A percentile compares a stretch with the other conserved stretches of the same genome.
phyloP scores from a whole-genome alignment of 2,113 vertebrate genomes.

The Dissostichus mawsoni region DNA sequence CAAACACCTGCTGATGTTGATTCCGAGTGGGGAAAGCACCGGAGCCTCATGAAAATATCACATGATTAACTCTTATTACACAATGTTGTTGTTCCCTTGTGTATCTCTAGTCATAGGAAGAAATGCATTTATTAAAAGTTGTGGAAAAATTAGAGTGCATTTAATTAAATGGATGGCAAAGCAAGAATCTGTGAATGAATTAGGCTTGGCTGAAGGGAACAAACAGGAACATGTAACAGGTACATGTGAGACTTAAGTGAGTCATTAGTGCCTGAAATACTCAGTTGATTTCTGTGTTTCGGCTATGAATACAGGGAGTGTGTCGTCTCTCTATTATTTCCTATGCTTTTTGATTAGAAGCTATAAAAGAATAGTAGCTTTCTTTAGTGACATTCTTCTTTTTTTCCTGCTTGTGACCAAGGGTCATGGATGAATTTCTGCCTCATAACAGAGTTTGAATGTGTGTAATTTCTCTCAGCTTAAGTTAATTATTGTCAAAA shows the following conservation, averaged over 20 bases:
- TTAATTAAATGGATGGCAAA: background rate
- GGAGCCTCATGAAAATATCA: background rate
- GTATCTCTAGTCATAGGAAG: background rate
- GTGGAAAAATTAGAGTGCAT: background rate
- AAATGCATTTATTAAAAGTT: background rate
- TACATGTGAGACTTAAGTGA: slow-evolving; percentile 59
- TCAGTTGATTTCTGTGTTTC: slow-evolving; percentile 30
- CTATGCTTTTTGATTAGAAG: slow-evolving; percentile 30
- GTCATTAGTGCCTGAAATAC: slow-evolving; percentile 48
- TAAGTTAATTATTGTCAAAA: background rate
- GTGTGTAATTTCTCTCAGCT: background rate
- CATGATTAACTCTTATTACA: slow-evolving; percentile 5
- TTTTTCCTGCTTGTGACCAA: slow-evolving; percentile 10
- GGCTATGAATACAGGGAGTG: slow-evolving; percentile 39
- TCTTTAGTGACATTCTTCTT: slow-evolving; percentile 12
- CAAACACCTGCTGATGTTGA: background rate
- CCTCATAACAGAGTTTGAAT: background rate
- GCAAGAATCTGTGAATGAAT: slow-evolving; percentile 27
- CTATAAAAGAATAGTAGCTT: slow-evolving; percentile 6
- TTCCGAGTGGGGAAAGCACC: background rate
- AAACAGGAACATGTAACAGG: slow-evolving; percentile 35
- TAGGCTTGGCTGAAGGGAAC: slow-evolving; percentile 4
- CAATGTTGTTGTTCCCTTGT: background rate
- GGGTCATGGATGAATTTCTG: background rate
- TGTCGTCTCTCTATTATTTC: slow-evolving; percentile 33